Base-by-base conservation (phyloP, 2,888 invertebrate genomes). In the Choreutis nemorana region DNA sequence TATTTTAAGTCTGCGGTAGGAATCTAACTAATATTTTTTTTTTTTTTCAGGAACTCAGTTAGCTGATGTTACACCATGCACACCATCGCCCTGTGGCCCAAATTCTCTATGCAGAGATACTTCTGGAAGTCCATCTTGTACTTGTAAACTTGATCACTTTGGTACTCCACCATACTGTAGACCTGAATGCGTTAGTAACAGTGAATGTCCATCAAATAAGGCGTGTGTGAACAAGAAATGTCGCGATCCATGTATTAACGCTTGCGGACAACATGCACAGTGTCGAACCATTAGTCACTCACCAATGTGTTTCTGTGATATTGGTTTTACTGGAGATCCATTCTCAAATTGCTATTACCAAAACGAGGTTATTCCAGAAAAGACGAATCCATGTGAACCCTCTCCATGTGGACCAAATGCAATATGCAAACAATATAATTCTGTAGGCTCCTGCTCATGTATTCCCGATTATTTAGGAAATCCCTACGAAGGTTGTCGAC, bases 101-200 rank as follows among this genome's bases (percentile, higher is more conserved):
- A 70, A 87, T 51, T 82, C 88, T 1, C 68, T 83, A 45, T 88
- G 87, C 45, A 72, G 82, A 49, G 80, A 77, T 30, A 51, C 80
- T 16, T 66, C 70, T 23, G 80, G 77, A 26, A 67, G 81, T 36
- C 85, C 87, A n/a, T 83, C 85, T 1, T 90, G 90, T 50, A 82
- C 84, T 26, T 90, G 90, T 54, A 55, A 84, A 42, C 72, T 82
- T 30, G 82, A 83, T 32, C 90, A 82, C 53, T 75, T 85, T 34
- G 91, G 91, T 31, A 72, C 83, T n/a, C 89, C 91, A 14, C 90
- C 90, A 28, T 84, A 86, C 51, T 91, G 91, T 48, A 81, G 85
- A 46, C 90, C 91, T 3, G 87, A 87, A 63, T 88, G 87, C 59
- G 70, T 84, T 10, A 83, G 85, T 36, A 87, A 87, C 54, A 84